Percentiles rank a stretch among this genome's conserved stretches.
These are phyloP conservation scores for Uloborus diversus DNA, from an alignment of 1,140 invertebrate species.

Conservation along the genomic window DNA sequence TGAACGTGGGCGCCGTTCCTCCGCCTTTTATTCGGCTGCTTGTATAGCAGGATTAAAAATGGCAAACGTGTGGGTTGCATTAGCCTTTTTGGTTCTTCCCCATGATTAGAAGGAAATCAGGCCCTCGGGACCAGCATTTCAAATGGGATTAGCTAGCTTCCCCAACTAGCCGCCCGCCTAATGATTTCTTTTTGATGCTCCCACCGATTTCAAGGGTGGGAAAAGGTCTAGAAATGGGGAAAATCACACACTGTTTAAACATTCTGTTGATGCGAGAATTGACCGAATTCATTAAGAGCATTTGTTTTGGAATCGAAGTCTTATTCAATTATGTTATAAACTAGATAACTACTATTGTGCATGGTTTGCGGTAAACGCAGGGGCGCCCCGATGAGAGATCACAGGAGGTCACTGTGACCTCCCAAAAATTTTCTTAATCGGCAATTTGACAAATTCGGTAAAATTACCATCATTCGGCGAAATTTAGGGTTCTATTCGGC, in stretches of 20 bases:
- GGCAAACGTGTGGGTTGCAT: slow-evolving; percentile 19
- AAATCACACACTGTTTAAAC: too few species aligned
- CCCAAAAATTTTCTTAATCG: too few species aligned
- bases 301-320: too few species aligned
- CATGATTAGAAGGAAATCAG: slow-evolving; percentile 32
- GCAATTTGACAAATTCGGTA: too few species aligned
- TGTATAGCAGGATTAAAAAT: slow-evolving; percentile 34
- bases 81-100: slow-evolving; percentile 25
- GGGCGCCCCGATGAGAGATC: too few species aligned
- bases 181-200: slow-evolving; percentile 24
- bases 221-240: not conserved
- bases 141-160: slow-evolving; percentile 29
- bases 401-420: too few species aligned
- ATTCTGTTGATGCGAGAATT: not conserved
- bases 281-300: not conserved
- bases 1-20: slow-evolving; percentile 15
- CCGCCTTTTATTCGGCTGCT: slow-evolving; percentile 2
- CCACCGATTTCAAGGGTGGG: not conserved
- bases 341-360: too few species aligned
- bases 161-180: slow-evolving; percentile 13
- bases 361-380: too few species aligned
- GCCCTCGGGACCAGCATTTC: slow-evolving; percentile 29
- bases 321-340: too few species aligned
- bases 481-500: too few species aligned
- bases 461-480: too few species aligned